Conservation (phyloP, 2,888 invertebrate species). For the Alloplasta piceator region DNA sequence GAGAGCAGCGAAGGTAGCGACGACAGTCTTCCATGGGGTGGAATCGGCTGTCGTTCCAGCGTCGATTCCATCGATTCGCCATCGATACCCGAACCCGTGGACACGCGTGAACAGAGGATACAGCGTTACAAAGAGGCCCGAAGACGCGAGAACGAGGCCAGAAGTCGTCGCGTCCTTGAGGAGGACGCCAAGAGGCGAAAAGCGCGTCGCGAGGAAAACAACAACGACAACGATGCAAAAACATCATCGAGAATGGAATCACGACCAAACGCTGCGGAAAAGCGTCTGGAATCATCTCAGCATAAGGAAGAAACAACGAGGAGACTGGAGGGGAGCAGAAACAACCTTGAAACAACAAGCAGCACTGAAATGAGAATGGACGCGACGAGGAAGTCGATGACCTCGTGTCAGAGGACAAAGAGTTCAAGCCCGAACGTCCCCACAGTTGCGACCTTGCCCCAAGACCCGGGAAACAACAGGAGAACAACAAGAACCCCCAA, state of each 20-base stretch:
- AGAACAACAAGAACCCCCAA: slow-evolving; percentile 35
- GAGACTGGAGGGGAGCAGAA: neutral
- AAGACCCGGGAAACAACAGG: slow-evolving; percentile 67
- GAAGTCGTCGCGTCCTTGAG: slow-evolving; percentile 77
- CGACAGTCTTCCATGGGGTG: slow-evolving; percentile 79
- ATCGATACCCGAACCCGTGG: slow-evolving; percentile 71
- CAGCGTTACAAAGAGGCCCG: slow-evolving; percentile 81
- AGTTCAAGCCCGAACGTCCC: too few relatives aligned
- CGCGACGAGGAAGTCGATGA: neutral
- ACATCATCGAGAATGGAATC: slow-evolving; percentile 23
- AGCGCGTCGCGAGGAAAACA: slow-evolving; percentile 71
- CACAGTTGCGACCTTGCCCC: slow-evolving; percentile 14
- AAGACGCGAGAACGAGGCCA: slow-evolving; percentile 80
- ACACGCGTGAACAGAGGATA: slow-evolving; percentile 80
- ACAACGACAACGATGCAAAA: slow-evolving; percentile 59
- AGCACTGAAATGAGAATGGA: too few relatives aligned
- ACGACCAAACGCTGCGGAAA: too few relatives aligned
- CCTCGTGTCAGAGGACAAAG: slow-evolving; percentile 9
- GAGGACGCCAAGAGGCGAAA: slow-evolving; percentile 78
- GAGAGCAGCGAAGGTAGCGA: slow-evolving; percentile 82
- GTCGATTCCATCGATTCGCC: slow-evolving; percentile 77
- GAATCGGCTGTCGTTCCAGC: slow-evolving; percentile 73
- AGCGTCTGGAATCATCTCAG: too few relatives aligned
- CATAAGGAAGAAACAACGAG: too few relatives aligned
- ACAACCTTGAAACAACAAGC: neutral